These are phyloP conservation scores for Andrena flavipes DNA, from an alignment of 2,888 invertebrate species.

Conservation along the genomic window DNA sequence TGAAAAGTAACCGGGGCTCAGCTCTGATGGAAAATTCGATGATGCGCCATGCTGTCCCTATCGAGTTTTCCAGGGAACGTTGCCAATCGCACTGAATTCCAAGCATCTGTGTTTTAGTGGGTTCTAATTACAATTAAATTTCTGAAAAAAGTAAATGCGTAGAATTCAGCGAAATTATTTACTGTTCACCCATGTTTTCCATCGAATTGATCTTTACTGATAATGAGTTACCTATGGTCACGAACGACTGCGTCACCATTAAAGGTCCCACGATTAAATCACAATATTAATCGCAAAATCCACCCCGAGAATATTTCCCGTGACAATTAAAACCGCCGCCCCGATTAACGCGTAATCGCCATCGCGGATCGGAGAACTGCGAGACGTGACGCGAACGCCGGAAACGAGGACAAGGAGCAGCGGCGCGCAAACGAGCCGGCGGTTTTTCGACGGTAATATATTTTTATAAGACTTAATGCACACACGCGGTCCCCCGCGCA, in stretches of 20 bases:
- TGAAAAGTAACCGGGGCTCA: slow-evolving; percentile 15
- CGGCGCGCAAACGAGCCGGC: slow-evolving; percentile 26
- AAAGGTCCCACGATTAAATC: too few relatives aligned
- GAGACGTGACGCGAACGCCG: slow-evolving; percentile 5
- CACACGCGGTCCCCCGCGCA: slow-evolving; percentile 36
- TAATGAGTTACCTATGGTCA: too few relatives aligned
- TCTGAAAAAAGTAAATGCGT: too few relatives aligned
- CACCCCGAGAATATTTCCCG: neutral
- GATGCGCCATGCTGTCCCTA: neutral
- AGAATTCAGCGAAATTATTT: too few relatives aligned
- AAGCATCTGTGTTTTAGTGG: too few relatives aligned
- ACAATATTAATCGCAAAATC: neutral
- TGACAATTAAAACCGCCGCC: slow-evolving; percentile 1
- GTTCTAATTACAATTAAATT: too few relatives aligned
- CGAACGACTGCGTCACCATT: too few relatives aligned
- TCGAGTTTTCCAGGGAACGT: too few relatives aligned
- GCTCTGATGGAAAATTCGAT: slow-evolving; percentile 24
- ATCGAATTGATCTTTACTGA: too few relatives aligned
- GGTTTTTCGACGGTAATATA: slow-evolving; percentile 62
- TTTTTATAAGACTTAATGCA: slow-evolving; percentile 69
- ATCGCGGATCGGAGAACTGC: slow-evolving; percentile 2
- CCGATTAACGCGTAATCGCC: neutral
- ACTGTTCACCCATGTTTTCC: too few relatives aligned
- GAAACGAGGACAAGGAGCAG: slow-evolving; percentile 16
- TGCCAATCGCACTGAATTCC: too few relatives aligned